Evolutionary conservation across 2,888 invertebrate genomes (phyloP), one percentile per base, ranked within the genome.

Genomic region (Pelosia muscerda): DNA sequence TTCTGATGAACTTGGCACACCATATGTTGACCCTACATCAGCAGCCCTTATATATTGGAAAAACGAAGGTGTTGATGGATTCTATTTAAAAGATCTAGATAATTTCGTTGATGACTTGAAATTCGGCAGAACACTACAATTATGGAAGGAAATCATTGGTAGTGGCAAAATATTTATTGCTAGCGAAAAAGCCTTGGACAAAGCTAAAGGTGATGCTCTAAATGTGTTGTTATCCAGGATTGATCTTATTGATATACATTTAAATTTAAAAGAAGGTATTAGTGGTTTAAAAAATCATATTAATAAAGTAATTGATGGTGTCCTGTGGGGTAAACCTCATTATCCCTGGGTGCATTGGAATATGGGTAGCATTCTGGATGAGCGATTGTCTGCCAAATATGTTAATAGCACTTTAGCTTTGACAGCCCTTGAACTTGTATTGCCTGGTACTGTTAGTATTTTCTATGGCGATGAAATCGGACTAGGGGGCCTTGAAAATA

Each of bases 401-500:
- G 83, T 90, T 0, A 97, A 97, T 81, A 96, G 96, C 28, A 97
- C 97, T 28, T 90, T 97, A 58, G 97, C 97, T 2, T 95, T 96
- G 8, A 95, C 96, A 2, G 92, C 98, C 74, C 93, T 99, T 80
- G 96, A 97, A 84, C 94, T 98, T 86, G 96, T 97, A 92, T 93
- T 99, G 54, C 98, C 98, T 0, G 99, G 96, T 11, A 98, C 98
- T 0, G 96, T 98, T 0, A 97, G 96, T 78, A 96, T 98, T 80
- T 98, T 98, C 90, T 99, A 99, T 89, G 98, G 98, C 0, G 98
- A 99, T 88, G 98, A 99, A 95, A 96, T 98, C 73, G 97, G 97
- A 2, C 92, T 98, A 76, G 94, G 95, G 60, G 96, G 96, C 76
- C 86, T 95, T 2, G 81, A 88, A 55, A 96, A 96, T 80, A 91